Base-by-base conservation (phyloP, 2,797 vertebrate species). In the Anabas testudineus region DNA sequence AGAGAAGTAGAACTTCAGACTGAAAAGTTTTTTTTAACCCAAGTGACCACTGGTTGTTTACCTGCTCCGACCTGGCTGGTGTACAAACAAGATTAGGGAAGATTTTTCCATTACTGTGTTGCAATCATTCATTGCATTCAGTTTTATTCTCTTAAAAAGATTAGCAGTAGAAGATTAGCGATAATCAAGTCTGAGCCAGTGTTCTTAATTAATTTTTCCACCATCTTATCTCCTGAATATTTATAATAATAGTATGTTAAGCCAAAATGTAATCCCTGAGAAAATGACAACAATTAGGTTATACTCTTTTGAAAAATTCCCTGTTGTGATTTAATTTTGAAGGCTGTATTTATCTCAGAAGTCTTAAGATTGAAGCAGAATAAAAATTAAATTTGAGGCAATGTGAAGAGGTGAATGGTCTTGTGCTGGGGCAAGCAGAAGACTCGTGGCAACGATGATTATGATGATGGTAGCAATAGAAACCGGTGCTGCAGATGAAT, bases 231-330 rank as follows among this genome's bases (percentile, higher is more conserved):
- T 67, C 6, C 21, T 49, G 46, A 56, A 61, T 59, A 80, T 80
- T 75, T 48, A 66, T 56, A n/a, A 70, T 53, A 79, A 73, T 41
- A 28, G 9, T 62, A 61, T 61, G 28, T 47, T 66, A 74, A 68
- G 26, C 28, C 71, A 63, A 64, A 76, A 78, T 59, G 46, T 54
- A 75, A 80, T 84, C 63, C 67, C 45, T 53, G 32, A 49, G 75
- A 87, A 68, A 76, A 75, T 51, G 19, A 49, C 8, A 61, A 52
- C 45, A 56, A 79, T 85, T 68, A 65, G 19, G n/a, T 78, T 58
- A 26, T 49, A 65, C 18, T 64, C 53, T 55, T 55, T 37, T 37
- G 24, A 63, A 61, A 63, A 63, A 67, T 18, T 28, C 42, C 8
- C 28, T 15, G 28, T 70, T 73, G 47, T 59, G 28, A 78, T 67